Evolutionary conservation across 2,888 invertebrate species (phyloP), one percentile per base, ranked within the genome.

Genomic region (Ashinkailepas kermadecensis): DNA sequence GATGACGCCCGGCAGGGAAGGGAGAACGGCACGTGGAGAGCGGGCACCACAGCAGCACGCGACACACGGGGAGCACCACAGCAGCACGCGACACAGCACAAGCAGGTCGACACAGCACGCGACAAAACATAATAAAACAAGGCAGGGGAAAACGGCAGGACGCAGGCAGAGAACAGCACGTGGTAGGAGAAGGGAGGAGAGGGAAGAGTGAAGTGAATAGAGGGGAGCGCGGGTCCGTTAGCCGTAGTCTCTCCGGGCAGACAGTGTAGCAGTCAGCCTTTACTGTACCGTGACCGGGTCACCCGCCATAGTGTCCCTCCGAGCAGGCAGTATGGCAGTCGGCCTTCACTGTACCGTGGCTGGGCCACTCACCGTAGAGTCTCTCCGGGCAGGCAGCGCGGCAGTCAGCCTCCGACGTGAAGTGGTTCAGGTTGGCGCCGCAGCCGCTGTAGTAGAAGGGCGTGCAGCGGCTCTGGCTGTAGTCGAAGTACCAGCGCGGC

Each of bases 391-490:
- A 87, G 54, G 85, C 84, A 21, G 84, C 83, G 82, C 85, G 85
- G 83, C 87, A 88, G n/a, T 84, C 84, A 54, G 85, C 85, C 78
- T 85, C 84, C 54, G 85, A 85, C 6, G 84, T 85, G 83, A 87
- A 89, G 80, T 87, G 85, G 84, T 88, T 85, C 86, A 89, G 91
- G 89, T 97, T 97, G 85, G 95, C 96, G 84, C 92, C 93, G 89
- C 96, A 97, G 85, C 97, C 97, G 85, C 93, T 92, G 89, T 93
- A 97, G 91, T 95, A 94, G 91, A 97, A 97, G 81, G 95, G 95
- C 89, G 94, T 90, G 90, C 97, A 98, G 85, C 93, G 91, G 88
- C 94, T 93, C 88, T 95, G 93, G 80, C 91, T 89, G 84, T 91
- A 90, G 87, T 94, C 94, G 90, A 94, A 97, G 88, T 93, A 92